Evolutionary conservation across 2,113 vertebrate species (phyloP), one percentile per base, ranked within the genome.

Genomic region (Chrysemys picta): DNA sequence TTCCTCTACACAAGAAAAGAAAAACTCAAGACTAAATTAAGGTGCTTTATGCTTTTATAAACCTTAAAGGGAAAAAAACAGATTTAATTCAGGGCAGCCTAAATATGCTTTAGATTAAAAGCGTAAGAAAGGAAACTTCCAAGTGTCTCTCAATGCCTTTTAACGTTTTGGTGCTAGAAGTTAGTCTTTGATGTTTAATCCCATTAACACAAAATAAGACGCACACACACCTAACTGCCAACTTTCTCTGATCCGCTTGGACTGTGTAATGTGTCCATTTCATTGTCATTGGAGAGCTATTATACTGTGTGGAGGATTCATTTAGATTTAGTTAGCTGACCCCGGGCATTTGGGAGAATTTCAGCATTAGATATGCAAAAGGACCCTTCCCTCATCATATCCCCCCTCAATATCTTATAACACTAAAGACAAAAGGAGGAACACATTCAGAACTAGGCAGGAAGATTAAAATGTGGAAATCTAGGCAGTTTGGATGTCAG

Each of bases 161-260:
- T 83, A 95, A 94, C 50, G 95, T 83, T 76, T 87, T 69, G 81
- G 89, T 92, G 82, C 84, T 85, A 69, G 49, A 47, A 94, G 89
- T 27, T 84, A 76, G 56, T 93, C 96, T 97, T 96, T 97, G 95
- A 97, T 92, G 95, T 97, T 96, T 96, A 98, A 97, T 96, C 96
- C 72, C 90, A 87, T 97, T 95, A 97, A 94, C 0, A 0, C 94
- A 95, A 97, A 96, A 93, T 91, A 94, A 94, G 87, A 89, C 93
- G 92, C 85, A 95, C 94, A 95, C 95, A 94, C 78, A 96, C 85
- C 24, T 52, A 53, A 38, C 54, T 29, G 87, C 81, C 90, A 84
- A 42, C 86, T 92, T 90, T 75, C 96, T 96, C 82, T 93, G 89
- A 91, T 89, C 93, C 90, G 87, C 27, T 42, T 95, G 79, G 83